Conservation (phyloP, 2,888 invertebrate genomes). For the Dasypolia templi region DNA sequence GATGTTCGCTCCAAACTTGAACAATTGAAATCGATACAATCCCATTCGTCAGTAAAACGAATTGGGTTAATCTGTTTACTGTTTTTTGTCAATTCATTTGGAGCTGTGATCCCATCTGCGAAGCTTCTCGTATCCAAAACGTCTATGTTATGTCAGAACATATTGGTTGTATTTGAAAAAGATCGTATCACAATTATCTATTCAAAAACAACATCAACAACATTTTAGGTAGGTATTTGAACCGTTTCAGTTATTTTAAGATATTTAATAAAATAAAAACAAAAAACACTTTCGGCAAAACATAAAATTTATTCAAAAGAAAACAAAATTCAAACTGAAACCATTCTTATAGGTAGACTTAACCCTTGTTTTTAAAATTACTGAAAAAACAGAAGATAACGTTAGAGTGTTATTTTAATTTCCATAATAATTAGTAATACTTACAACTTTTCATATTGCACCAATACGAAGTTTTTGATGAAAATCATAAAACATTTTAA, state of each 20-base stretch:
- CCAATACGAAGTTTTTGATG: not conserved
- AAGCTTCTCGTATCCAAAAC: too few relatives aligned
- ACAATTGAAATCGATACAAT: constrained; percentile 51
- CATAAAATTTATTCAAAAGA: constrained; percentile 29
- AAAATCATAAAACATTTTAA: not conserved
- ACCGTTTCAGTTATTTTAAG: not conserved
- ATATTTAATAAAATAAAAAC: not conserved
- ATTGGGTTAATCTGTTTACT: constrained; percentile 30
- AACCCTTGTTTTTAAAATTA: constrained; percentile 13
- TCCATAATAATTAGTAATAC: not conserved
- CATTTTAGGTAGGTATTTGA: not conserved
- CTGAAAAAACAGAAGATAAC: constrained; percentile 32
- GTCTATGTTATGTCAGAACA: too few relatives aligned
- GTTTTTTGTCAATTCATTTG: constrained; percentile 21
- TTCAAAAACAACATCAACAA: not conserved
- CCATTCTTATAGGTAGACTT: not conserved
- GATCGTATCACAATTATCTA: not conserved
- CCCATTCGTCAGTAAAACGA: constrained; percentile 45
- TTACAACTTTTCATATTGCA: not conserved
- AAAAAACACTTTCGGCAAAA: constrained; percentile 2
- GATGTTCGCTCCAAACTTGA: constrained; percentile 52
- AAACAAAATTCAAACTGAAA: not conserved
- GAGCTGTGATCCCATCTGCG: not conserved
- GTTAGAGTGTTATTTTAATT: not conserved
- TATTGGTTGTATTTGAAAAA: not conserved